Evolutionary conservation across 2,888 invertebrate genomes (phyloP).

Genomic region (Dorcus parallelipipedus): DNA sequence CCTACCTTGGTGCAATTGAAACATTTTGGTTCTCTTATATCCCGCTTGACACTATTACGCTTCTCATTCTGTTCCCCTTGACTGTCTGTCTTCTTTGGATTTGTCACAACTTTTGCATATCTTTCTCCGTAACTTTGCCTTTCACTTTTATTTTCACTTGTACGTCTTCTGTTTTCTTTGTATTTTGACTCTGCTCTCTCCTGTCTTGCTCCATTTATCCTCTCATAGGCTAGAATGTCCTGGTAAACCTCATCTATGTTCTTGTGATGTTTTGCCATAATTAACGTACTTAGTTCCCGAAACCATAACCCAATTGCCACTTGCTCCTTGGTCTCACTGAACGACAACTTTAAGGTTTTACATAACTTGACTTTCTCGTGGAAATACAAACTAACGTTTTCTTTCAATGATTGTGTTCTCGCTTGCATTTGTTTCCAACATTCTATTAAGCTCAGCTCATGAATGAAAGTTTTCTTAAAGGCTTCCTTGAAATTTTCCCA

Average conservation of each 20-base stretch:
- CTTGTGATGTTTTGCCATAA: neutral
- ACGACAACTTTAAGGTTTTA: neutral
- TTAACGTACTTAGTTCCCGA: neutral
- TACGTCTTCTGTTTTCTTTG: neutral
- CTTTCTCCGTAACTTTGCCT: no score
- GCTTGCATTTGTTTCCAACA: no score
- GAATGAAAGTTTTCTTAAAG: no score
- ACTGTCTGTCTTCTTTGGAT: no score
- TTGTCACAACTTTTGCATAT: no score
- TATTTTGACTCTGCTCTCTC: neutral
- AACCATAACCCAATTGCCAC: neutral
- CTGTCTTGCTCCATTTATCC: neutral
- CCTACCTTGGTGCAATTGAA: no score
- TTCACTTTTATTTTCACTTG: no score
- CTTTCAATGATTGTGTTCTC: neutral
- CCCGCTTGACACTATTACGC: no score
- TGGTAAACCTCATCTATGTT: neutral
- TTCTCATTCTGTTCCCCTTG: no score
- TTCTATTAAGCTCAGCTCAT: no score
- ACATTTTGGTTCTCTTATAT: no score
- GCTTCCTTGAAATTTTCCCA: no score
- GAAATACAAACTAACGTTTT: neutral
- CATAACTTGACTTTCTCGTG: neutral
- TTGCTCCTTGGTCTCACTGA: conserved; percentile 1
- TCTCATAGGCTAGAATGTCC: neutral